Conservation (phyloP, 2,797 vertebrate species). For the Labroides dimidiatus region DNA sequence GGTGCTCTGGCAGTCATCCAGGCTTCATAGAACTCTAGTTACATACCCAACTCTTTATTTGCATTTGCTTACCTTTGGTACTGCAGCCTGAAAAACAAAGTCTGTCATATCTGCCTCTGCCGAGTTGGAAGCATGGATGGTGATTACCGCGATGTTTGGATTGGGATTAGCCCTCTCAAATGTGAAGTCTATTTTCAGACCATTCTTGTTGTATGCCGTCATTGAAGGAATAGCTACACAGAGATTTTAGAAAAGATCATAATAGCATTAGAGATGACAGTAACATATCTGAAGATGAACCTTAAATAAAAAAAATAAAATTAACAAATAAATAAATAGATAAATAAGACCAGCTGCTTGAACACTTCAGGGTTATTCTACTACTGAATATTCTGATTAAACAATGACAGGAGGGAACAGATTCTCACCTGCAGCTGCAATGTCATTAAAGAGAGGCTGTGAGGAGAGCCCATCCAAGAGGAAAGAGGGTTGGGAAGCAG, state of each 20-base stretch:
- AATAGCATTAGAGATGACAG: background rate
- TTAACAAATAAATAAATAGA: background rate
- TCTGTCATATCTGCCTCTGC: slow-evolving; percentile 98
- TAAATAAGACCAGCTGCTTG: background rate
- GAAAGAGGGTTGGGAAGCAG: slow-evolving; percentile 90
- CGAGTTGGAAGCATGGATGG: slow-evolving; percentile 97
- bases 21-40: too few relatives aligned
- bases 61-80: slow-evolving; percentile 94
- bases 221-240: slow-evolving; percentile 93
- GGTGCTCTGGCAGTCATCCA: too few relatives aligned
- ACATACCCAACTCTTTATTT: too few relatives aligned
- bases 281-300: slow-evolving; percentile 4
- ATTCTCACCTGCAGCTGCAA: slow-evolving; percentile 88
- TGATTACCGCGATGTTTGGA: slow-evolving; percentile 96
- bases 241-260: slow-evolving; percentile 31
- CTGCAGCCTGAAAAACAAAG: slow-evolving; percentile 99
- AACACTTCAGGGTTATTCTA: slow-evolving; percentile 4
- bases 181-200: slow-evolving; percentile 98
- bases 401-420: slow-evolving; percentile 5
- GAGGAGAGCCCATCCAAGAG: slow-evolving; percentile 95
- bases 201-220: slow-evolving; percentile 98
- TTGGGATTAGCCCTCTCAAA: slow-evolving; percentile 98
- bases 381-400: slow-evolving; percentile 6
- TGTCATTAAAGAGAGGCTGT: slow-evolving; percentile 95
- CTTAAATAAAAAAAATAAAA: too few relatives aligned